These are phyloP conservation scores for Esox masquinongy DNA, from an alignment of 2,797 vertebrate species.

Conservation along the genomic window DNA sequence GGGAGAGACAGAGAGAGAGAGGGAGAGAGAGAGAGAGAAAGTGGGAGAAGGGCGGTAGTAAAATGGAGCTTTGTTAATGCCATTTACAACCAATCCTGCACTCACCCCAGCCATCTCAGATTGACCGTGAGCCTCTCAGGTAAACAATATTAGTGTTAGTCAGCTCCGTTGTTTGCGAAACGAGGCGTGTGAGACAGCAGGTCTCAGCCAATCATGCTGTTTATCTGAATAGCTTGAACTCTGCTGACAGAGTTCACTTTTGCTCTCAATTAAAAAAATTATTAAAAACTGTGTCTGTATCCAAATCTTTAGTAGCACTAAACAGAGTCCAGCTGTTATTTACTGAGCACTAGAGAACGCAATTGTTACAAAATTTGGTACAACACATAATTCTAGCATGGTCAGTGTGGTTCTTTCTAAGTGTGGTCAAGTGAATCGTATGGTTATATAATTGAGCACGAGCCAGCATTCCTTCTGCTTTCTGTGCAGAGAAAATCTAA, in stretches of 20 bases:
- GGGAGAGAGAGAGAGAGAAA: neutral
- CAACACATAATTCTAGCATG: neutral
- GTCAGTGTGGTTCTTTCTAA: slow-evolving; percentile 31
- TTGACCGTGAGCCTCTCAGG: slow-evolving; percentile 38
- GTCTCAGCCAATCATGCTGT: slow-evolving; percentile 13
- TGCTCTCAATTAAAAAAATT: slow-evolving; percentile 28
- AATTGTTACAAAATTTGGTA: neutral
- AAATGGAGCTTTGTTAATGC: slow-evolving; percentile 43
- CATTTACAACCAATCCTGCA: slow-evolving; percentile 29
- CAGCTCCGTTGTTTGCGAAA: slow-evolving; percentile 34
- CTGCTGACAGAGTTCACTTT: slow-evolving; percentile 10
- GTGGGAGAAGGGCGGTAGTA: slow-evolving; percentile 40
- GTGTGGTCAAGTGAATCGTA: neutral
- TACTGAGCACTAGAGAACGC: neutral
- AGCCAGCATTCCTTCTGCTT: slow-evolving; percentile 35
- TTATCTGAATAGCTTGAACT: slow-evolving; percentile 12
- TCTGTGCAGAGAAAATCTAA: slow-evolving; percentile 41
- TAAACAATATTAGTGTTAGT: slow-evolving; percentile 42
- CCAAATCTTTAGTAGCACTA: slow-evolving; percentile 28
- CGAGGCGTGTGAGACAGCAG: slow-evolving; percentile 12
- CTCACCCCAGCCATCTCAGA: slow-evolving; percentile 45
- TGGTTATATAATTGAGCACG: slow-evolving; percentile 27
- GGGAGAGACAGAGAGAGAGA: neutral
- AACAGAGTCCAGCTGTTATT: slow-evolving; percentile 27
- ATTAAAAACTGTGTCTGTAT: slow-evolving; percentile 33